Conservation (phyloP, 2,797 vertebrate species). For the Myotis daubentonii region DNA sequence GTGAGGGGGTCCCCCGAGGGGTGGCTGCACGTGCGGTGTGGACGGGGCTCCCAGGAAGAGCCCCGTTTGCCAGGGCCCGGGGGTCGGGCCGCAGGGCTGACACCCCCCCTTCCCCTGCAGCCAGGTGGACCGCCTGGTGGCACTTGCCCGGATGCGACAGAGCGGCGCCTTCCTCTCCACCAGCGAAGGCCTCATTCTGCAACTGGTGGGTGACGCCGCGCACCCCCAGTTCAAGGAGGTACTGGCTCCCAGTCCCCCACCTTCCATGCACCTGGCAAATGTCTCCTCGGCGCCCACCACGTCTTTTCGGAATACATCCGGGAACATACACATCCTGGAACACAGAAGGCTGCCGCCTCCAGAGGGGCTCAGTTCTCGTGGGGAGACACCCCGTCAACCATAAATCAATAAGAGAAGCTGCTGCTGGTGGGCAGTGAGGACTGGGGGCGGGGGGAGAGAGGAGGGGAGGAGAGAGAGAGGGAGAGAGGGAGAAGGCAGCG, state of each 20-base stretch:
- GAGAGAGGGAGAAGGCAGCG: neutral
- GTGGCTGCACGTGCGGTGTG: neutral
- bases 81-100: fast-evolving
- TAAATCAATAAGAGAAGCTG: neutral
- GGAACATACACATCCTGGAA: neutral
- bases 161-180: slow-evolving; percentile 94
- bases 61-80: no score
- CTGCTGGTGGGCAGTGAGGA: fast-evolving
- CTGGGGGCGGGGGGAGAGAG: neutral
- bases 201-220: slow-evolving; percentile 90
- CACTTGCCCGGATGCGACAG: slow-evolving; percentile 91
- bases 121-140: slow-evolving; percentile 92
- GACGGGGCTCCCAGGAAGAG: neutral
- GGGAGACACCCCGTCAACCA: neutral
- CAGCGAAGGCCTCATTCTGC: slow-evolving; percentile 91
- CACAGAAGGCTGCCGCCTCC: neutral
- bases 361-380: neutral
- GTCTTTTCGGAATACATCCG: neutral
- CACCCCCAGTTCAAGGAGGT: slow-evolving; percentile 94
- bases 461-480: no score
- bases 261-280: neutral
- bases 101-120: slow-evolving; percentile 73
- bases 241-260: neutral
- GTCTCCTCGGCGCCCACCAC: neutral
- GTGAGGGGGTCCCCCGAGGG: slow-evolving; percentile 79